These are phyloP conservation scores for Nymphalis c-album DNA, from an alignment of 2,888 invertebrate genomes.

Conservation along the genomic window DNA sequence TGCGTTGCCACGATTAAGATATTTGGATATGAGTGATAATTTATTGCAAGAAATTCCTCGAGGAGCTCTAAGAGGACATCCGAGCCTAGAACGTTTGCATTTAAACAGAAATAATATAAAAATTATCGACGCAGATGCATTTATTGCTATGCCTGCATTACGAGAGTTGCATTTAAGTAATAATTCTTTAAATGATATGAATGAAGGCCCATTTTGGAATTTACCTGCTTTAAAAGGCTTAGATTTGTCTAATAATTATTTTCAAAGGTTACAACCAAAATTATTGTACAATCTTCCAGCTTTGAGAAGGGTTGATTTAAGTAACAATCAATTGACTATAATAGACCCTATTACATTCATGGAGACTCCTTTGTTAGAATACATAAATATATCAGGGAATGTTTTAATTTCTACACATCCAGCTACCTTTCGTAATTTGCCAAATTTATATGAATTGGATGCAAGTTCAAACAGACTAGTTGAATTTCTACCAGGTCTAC, in stretches of 20 bases:
- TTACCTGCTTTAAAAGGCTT: conserved; percentile 91
- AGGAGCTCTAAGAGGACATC: conserved; percentile 89
- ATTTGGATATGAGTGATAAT: conserved; percentile 90
- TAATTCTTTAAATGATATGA: conserved; percentile 88
- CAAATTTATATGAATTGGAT: conserved; percentile 89
- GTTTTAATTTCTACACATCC: conserved; percentile 86
- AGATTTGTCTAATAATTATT: conserved; percentile 89
- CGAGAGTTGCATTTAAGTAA: conserved; percentile 90
- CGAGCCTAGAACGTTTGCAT: conserved; percentile 89
- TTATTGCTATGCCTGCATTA: conserved; percentile 91
- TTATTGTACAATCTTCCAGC: conserved; percentile 89
- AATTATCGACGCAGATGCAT: conserved; percentile 88
- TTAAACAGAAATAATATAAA: conserved; percentile 89
- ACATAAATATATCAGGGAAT: conserved; percentile 90
- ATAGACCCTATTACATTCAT: conserved; percentile 88
- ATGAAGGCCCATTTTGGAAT: conserved; percentile 91
- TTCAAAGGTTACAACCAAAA: conserved; percentile 86
- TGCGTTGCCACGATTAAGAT: conserved; percentile 87
- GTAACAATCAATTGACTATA: conserved; percentile 85
- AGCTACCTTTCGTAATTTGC: conserved; percentile 87
- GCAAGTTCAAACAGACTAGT: conserved; percentile 86
- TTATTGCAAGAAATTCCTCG: conserved; percentile 88
- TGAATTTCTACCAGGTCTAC: conserved; percentile 89
- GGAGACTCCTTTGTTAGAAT: conserved; percentile 87
- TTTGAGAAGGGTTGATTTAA: conserved; percentile 87